These are phyloP conservation scores for Chlorospingus flavigularis DNA, from an alignment of 2,797 vertebrate species.

Conservation along the genomic window DNA sequence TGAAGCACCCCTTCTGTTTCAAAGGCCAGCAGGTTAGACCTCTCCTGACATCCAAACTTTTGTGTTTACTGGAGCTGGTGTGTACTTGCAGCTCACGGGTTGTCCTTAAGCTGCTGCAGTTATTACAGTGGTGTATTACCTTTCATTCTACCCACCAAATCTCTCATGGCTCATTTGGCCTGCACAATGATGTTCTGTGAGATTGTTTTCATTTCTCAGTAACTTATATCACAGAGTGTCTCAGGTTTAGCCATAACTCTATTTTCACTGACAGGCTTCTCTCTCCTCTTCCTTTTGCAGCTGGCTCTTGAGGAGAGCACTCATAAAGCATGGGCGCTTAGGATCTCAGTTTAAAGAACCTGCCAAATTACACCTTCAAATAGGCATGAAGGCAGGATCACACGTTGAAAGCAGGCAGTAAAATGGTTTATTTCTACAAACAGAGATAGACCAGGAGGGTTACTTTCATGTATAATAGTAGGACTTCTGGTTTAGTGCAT, in stretches of 20 bases:
- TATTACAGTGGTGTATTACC: not conserved
- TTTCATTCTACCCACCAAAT: slow-evolving; percentile 1
- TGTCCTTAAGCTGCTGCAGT: slow-evolving; percentile 25
- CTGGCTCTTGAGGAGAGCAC: not conserved
- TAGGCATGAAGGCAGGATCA: not conserved
- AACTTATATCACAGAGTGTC: not conserved
- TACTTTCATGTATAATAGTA: not conserved
- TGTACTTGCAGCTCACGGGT: not conserved
- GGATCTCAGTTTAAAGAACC: not conserved
- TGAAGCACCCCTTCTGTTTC: not conserved
- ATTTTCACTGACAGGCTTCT: not conserved
- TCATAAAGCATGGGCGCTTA: not conserved
- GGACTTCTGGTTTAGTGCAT: not conserved
- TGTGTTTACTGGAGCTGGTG: not conserved
- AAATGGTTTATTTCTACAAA: not conserved
- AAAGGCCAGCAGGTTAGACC: not conserved
- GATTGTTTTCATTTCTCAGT: slow-evolving; percentile 50
- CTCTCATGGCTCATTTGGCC: slow-evolving; percentile 6
- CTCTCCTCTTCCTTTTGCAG: not conserved
- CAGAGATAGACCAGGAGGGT: not conserved
- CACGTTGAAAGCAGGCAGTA: not conserved
- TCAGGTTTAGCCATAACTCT: not conserved
- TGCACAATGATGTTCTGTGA: not conserved
- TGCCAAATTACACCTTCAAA: slow-evolving; percentile 6
- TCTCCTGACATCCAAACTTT: slow-evolving; percentile 3